Conservation (phyloP, 2,888 invertebrate genomes). For the Leucozona laternaria region DNA sequence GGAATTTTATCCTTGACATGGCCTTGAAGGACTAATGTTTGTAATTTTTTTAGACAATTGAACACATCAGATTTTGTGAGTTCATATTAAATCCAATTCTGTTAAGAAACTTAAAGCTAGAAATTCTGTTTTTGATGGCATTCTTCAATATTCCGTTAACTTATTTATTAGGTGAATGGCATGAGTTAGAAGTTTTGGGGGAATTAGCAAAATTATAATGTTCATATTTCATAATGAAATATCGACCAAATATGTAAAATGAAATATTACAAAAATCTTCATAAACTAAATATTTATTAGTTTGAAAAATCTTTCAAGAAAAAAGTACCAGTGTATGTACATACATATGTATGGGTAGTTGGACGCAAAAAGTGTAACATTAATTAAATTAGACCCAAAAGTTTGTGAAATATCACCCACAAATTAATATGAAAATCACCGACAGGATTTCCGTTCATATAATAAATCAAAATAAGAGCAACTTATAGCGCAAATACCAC, state of each 20-base stretch:
- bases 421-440: background rate
- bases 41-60: too few relatives aligned
- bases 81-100: too few relatives aligned
- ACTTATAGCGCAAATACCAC: too few relatives aligned
- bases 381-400: background rate
- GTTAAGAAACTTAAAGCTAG: too few relatives aligned
- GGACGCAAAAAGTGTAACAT: background rate
- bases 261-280: background rate
- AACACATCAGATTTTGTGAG: too few relatives aligned
- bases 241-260: background rate
- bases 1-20: background rate
- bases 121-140: too few relatives aligned
- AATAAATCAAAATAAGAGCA: too few relatives aligned
- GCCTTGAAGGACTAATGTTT: too few relatives aligned
- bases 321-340: background rate
- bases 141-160: too few relatives aligned
- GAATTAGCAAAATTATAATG: too few relatives aligned
- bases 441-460: background rate
- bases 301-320: background rate
- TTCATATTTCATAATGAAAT: background rate
- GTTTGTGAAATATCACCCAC: background rate
- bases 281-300: background rate
- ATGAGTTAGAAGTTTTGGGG: too few relatives aligned
- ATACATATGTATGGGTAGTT: background rate
- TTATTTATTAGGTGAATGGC: too few relatives aligned